A percentile compares a stretch with the other conserved stretches of the same genome.
Conservation (phyloP, 2,113 vertebrate species). For the Desmodus rotundus region DNA sequence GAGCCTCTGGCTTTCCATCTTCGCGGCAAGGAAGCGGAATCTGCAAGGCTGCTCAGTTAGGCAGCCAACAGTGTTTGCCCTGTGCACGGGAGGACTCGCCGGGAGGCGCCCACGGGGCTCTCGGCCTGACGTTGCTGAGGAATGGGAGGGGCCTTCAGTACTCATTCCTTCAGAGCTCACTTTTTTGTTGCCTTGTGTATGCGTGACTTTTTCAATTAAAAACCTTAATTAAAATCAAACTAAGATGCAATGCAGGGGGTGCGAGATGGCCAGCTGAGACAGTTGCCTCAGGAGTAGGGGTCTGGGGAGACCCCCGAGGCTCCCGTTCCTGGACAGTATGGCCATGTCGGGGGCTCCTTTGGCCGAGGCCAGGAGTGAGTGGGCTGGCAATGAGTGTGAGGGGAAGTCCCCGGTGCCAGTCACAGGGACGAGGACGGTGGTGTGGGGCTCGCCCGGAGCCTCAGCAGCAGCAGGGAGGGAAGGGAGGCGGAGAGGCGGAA, state of each 20-base stretch:
- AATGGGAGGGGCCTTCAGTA: background rate
- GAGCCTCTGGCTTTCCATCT: background rate
- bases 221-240: background rate
- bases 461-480: background rate
- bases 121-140: background rate
- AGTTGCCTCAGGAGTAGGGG: background rate
- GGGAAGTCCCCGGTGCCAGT: background rate
- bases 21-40: background rate
- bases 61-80: rapidly evolving
- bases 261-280: background rate
- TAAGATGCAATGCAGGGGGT: background rate
- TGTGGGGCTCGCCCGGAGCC: background rate
- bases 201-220: background rate
- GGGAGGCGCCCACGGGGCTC: background rate
- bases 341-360: background rate
- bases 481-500: too few species aligned
- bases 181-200: background rate
- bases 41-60: background rate
- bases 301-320: background rate
- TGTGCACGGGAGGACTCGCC: rapidly evolving
- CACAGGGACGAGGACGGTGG: background rate
- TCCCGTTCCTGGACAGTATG: background rate
- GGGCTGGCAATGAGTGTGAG: background rate
- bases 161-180: background rate
- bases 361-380: background rate